Base-by-base conservation (phyloP, 1,140 invertebrate species). In the Acromyrmex charruanus region DNA sequence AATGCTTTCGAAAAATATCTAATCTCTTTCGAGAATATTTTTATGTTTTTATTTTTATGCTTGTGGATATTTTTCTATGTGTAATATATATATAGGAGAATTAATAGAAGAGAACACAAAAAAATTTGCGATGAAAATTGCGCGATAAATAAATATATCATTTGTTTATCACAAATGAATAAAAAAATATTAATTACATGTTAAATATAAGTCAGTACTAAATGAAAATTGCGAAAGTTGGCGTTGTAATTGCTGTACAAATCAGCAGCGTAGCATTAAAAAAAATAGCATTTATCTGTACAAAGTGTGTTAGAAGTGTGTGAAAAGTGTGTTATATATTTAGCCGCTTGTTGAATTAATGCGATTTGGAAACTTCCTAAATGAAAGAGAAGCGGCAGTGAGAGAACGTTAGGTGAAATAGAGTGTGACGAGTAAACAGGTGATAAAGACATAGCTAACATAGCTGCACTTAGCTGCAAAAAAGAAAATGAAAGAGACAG, bases 321-420 rank as follows among this genome's bases (percentile, higher is more conserved):
- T 69, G 35, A 80, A 79, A 80, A 80, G 77, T 69, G 7, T 55
- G 49, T 35, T 35, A 31, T 10, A n/a, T 25, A 16, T 61, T 28
- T 25, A 44, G 7, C 25, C 69, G 18, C 14, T 39, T 6, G 9
- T 58, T 71, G 6, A 58, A 25, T 81, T 44, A 58, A 81, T 58
- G 49, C 49, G n/a, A 3, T 39, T 6, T 74, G 25, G 25, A 49
- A 74, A 53, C 25, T 72, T 59, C 35, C 21, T 55, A 44, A 72
- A 72, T 49, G 68, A 72, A 72, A 82, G 53, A 82, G 31, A 69
- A 80, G 28, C n/a, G 44, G 35, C 6, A 35, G 61, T 18, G 21
- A 81, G 58, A 71, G 66, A 58, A 68, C 18, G 49, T 9, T 31
- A 39, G 66, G 49, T 59, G 80, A 82, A 82, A 75, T 75, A 75